phyloP scores from a whole-genome alignment of 2,113 vertebrate species.

The Riparia riparia region DNA sequence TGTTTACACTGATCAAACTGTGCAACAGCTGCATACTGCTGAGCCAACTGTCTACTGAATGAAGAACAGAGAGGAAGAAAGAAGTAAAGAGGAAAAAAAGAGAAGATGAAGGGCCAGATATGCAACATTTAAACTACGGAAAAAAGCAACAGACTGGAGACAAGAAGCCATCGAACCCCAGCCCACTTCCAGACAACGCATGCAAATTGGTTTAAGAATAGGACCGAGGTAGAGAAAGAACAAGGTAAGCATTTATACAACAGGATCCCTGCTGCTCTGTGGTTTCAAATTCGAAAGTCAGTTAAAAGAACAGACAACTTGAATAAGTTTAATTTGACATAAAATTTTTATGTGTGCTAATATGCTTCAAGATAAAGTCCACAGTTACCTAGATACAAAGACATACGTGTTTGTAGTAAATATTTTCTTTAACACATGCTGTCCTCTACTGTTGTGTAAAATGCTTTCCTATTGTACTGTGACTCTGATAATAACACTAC shows the following conservation, averaged over 20 bases:
- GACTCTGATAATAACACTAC: constrained; percentile 11
- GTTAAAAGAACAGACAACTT: neutral
- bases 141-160: neutral
- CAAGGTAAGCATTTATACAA: neutral
- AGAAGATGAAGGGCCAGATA: neutral
- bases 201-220: neutral
- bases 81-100: neutral
- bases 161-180: neutral
- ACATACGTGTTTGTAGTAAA: constrained; percentile 8
- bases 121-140: neutral
- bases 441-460: constrained; percentile 38
- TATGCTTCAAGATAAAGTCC: neutral
- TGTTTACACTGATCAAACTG: neutral
- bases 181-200: neutral
- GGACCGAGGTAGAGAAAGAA: neutral
- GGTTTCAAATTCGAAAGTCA: constrained; percentile 12
- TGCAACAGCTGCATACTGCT: neutral
- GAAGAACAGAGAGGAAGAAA: neutral
- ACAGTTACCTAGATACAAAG: constrained; percentile 23
- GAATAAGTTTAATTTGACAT: neutral
- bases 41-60: neutral
- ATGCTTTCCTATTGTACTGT: constrained; percentile 2
- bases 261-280: neutral
- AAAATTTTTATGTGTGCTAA: neutral
- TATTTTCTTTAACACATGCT: constrained; percentile 45